Evolutionary conservation across 2,113 vertebrate species (phyloP), one percentile per base, ranked within the genome.

Genomic region (Barbus barbus): DNA sequence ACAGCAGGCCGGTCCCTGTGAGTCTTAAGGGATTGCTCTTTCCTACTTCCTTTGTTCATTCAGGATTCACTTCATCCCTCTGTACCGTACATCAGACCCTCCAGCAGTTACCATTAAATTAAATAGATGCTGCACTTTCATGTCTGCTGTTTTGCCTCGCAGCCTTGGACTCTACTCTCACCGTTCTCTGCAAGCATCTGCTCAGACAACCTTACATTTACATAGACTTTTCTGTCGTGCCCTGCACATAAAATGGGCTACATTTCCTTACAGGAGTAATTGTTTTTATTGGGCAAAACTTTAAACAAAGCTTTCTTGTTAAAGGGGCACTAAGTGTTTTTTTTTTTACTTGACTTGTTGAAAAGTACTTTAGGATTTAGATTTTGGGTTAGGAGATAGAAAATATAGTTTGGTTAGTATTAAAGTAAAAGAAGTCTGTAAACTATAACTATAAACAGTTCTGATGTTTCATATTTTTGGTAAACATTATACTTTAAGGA

Each of bases 131-230:
- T 69, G 79, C 65, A 56, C 31, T 81, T 82, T 73, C 77, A 83
- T 71, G 79, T 83, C 76, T 38, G 20, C 2, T 83, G 41, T 86
- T 67, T 63, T 83, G 33, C 81, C 80, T 80, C 20, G 56, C 51
- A 83, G 83, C 83, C 67, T 48, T 44, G n/a, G 71, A 86, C 78
- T 61, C 14, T 51, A 48, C 73, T 75, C 24, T 78, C 76, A 76
- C 83, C 81, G 81, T 89, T 56, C 56, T 87, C 41, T 67, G 22
- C n/a, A 56, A 78, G 63, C 87, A 86, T 78, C 77, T 78, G 81
- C 71, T 81, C 82, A 77, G 51, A 61, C 72, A n/a, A 63, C n/a
- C 65, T 56, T 73, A 73, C 51, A 86, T 84, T 82, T 28, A 81
- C 84, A 76, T 75, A 33, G n/a, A n/a, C n/a, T n/a, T n/a, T n/a